These are phyloP conservation scores for Elysia chlorotica DNA, from an alignment of 1,140 invertebrate species.

Conservation along the genomic window DNA sequence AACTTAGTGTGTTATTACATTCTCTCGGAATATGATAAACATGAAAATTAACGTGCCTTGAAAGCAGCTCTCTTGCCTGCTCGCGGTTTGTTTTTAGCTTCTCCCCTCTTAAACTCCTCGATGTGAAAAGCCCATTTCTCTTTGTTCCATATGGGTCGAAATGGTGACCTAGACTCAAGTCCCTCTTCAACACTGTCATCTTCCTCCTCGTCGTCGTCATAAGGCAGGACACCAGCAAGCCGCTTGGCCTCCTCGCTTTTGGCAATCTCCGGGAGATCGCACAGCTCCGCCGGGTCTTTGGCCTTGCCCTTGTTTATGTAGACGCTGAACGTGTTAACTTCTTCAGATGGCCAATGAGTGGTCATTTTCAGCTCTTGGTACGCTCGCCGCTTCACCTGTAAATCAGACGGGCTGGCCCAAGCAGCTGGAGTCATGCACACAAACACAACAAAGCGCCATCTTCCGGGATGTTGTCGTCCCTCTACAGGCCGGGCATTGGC, in stretches of 20 bases:
- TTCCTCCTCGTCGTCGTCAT: constrained; percentile 33
- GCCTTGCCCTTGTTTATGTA: constrained; percentile 9
- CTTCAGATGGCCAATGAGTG: constrained; percentile 47
- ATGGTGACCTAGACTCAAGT: not conserved
- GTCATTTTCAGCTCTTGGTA: constrained; percentile 40
- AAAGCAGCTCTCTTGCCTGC: no score
- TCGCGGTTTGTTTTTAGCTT: not conserved
- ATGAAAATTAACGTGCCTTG: no score
- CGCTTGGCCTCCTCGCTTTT: constrained; percentile 24
- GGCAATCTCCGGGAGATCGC: constrained; percentile 29
- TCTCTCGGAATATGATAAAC: no score
- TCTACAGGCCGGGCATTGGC: constrained; percentile 33
- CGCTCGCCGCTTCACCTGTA: constrained; percentile 31
- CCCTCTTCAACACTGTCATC: not conserved
- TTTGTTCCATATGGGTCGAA: not conserved
- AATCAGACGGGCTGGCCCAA: constrained; percentile 37
- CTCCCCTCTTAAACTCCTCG: not conserved
- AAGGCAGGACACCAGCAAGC: constrained; percentile 32
- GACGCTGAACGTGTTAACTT: constrained; percentile 26
- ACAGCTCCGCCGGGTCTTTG: not conserved
- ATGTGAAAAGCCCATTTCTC: not conserved
- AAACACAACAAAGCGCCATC: constrained; percentile 50
- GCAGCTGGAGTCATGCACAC: constrained; percentile 48
- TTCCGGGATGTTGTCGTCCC: constrained; percentile 32
- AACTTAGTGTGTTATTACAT: no score